Percentiles rank a stretch among this genome's conserved stretches.
Conservation (phyloP, 2,888 invertebrate genomes). For the Amphimallon solstitiale region DNA sequence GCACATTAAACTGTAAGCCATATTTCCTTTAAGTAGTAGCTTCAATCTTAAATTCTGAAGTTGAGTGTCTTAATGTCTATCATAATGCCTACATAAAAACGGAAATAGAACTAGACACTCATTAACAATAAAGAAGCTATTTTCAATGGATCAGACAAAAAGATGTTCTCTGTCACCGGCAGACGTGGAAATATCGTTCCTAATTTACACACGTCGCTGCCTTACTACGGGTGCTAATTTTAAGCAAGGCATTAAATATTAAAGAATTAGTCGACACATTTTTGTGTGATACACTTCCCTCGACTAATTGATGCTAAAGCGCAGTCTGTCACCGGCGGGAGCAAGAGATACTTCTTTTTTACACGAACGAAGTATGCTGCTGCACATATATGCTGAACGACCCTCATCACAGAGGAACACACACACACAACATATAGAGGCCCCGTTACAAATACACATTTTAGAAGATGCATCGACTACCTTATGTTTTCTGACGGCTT, state of each 20-base stretch:
- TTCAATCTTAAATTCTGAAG: too few species aligned
- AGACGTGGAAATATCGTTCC: slow-evolving; percentile 19
- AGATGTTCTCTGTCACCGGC: background rate
- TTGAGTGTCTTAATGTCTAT: too few species aligned
- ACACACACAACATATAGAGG: too few species aligned
- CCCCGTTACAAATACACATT: slow-evolving; percentile 3
- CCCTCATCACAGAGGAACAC: slow-evolving; percentile 6
- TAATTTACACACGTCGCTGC: slow-evolving; percentile 17
- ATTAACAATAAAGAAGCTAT: too few species aligned
- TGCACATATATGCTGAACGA: background rate
- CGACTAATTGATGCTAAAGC: slow-evolving; percentile 48
- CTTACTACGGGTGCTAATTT: slow-evolving; percentile 31
- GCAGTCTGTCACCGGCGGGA: slow-evolving; percentile 27
- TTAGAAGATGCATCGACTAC: slow-evolving; percentile 46
- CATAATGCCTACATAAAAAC: too few species aligned
- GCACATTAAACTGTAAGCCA: too few species aligned
- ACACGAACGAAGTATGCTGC: slow-evolving; percentile 1
- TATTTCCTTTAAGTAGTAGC: too few species aligned
- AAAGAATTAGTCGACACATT: slow-evolving; percentile 37
- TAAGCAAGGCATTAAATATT: slow-evolving; percentile 36
- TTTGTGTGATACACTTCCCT: slow-evolving; percentile 32
- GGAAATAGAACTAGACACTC: too few species aligned
- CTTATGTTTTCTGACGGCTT: slow-evolving; percentile 55
- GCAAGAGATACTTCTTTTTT: slow-evolving; percentile 41
- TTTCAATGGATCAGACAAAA: too few species aligned